phyloP scores from a whole-genome alignment of 2,797 vertebrate genomes.

The Crax fasciolata region DNA sequence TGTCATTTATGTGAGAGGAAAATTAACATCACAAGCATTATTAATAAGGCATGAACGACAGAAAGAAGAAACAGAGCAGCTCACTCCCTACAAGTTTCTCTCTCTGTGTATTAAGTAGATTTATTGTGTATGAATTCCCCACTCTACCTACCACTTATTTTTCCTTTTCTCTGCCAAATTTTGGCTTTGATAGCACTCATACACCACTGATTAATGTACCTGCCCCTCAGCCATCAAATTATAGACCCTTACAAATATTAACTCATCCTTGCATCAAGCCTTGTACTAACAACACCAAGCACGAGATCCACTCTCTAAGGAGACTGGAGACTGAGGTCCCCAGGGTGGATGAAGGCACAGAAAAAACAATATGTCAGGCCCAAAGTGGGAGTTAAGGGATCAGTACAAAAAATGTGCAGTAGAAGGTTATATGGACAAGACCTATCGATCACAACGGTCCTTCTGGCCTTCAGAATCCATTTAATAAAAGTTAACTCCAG shows the following conservation, averaged over 20 bases:
- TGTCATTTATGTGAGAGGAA: conserved; percentile 66
- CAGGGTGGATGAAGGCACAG: background rate
- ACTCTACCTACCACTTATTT: background rate
- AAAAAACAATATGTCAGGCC: background rate
- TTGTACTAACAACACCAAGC: background rate
- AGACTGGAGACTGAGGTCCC: background rate
- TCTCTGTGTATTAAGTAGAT: conserved; percentile 48
- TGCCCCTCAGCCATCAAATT: background rate
- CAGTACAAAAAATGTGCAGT: background rate
- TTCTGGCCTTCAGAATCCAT: conserved; percentile 52
- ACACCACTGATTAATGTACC: background rate
- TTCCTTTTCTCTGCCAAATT: conserved; percentile 26
- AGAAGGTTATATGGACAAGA: background rate
- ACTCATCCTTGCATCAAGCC: background rate
- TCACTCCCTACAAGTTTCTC: conserved; percentile 8
- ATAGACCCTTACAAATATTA: background rate
- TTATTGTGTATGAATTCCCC: conserved; percentile 24
- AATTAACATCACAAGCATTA: conserved; percentile 76
- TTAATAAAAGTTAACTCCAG: conserved; percentile 43
- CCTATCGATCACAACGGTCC: background rate
- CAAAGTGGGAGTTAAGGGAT: background rate
- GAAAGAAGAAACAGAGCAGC: conserved; percentile 43
- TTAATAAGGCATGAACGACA: conserved; percentile 71
- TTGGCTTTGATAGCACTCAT: background rate
- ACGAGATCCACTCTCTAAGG: background rate